These are phyloP conservation scores for Coracias cyanogaster DNA, from an alignment of 2,797 vertebrate genomes.

Conservation along the genomic window DNA sequence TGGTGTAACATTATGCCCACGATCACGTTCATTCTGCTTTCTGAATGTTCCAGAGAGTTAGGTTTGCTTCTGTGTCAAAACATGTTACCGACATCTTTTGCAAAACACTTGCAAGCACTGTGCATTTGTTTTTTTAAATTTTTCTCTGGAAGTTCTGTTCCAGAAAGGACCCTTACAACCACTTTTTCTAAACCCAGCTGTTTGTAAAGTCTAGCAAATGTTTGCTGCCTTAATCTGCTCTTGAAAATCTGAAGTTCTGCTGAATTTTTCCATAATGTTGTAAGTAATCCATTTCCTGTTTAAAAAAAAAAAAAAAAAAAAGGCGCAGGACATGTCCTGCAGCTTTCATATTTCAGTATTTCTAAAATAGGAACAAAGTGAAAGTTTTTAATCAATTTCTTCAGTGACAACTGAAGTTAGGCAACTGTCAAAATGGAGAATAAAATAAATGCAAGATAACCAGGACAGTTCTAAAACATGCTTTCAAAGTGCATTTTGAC, in stretches of 20 bases:
- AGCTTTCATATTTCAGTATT: background rate
- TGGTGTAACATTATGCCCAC: background rate
- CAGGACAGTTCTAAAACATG: background rate
- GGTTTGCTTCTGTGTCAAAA: background rate
- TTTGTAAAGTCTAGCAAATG: background rate
- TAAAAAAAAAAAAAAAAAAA: background rate
- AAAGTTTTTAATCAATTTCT: background rate
- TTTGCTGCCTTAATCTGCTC: background rate
- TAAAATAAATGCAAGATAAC: slow-evolving; percentile 32
- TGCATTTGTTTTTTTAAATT: background rate
- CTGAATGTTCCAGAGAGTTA: background rate
- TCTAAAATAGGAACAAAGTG: background rate
- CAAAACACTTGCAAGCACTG: background rate
- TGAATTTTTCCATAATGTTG: background rate
- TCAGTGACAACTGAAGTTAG: slow-evolving; percentile 9
- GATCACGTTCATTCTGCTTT: background rate
- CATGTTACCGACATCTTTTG: background rate
- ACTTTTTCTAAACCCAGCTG: background rate
- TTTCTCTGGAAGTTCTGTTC: background rate
- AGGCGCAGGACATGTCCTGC: background rate
- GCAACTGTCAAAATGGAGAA: background rate
- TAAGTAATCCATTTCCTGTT: background rate
- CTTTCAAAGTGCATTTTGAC: slow-evolving; percentile 42
- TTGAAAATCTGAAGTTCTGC: background rate
- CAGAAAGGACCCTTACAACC: background rate